Conservation (phyloP, 2,113 vertebrate genomes). For the Leptobrachium ailaonicum region DNA sequence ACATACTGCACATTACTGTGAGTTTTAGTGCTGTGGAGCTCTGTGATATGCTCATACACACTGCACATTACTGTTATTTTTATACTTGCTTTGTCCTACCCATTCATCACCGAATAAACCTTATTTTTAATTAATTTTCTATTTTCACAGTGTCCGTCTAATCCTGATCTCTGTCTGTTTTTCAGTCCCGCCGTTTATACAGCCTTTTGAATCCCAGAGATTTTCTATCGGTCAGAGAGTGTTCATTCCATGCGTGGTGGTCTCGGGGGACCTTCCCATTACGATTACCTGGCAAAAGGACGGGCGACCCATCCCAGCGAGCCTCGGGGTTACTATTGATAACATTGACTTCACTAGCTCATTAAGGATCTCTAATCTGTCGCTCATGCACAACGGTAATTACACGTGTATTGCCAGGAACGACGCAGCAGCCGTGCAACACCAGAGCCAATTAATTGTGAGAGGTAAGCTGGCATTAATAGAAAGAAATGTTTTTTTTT, state of each 20-base stretch:
- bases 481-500: neutral
- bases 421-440: conserved; percentile 90
- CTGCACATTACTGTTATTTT: too few species aligned
- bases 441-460: conserved; percentile 95
- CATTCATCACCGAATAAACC: too few species aligned
- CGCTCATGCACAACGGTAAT: conserved; percentile 94
- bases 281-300: conserved; percentile 99
- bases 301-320: conserved; percentile 85
- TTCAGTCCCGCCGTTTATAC: conserved; percentile 94
- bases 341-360: conserved; percentile 98
- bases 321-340: conserved; percentile 94
- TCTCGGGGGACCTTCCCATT: conserved; percentile 93
- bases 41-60: too few species aligned
- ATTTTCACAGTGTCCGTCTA: too few species aligned
- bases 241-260: conserved; percentile 97
- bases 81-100: too few species aligned
- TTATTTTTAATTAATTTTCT: too few species aligned
- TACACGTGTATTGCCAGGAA: conserved; percentile 98
- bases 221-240: conserved; percentile 97
- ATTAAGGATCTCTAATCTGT: conserved; percentile 92
- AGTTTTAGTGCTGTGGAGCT: too few species aligned
- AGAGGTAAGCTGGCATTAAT: conserved; percentile 75
- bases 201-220: conserved; percentile 94
- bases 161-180: conserved; percentile 24
- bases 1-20: too few species aligned